phyloP scores from a whole-genome alignment of 2,113 vertebrate genomes.

The Neolamprologus kungweensis region DNA sequence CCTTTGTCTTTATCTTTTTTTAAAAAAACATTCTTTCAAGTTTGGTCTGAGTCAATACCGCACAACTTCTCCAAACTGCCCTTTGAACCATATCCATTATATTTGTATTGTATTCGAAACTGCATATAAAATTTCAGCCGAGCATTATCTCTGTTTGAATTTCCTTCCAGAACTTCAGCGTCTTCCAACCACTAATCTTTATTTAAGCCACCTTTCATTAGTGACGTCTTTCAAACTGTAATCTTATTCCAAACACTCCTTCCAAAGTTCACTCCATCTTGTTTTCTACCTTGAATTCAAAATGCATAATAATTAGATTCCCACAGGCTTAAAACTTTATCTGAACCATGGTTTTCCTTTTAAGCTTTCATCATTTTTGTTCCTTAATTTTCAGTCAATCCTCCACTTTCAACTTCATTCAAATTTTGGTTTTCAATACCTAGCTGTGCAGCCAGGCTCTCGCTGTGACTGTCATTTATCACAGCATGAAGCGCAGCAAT shows the following conservation, averaged over 20 bases:
- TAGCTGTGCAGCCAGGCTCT: neutral
- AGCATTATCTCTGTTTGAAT: neutral
- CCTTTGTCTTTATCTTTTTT: too few species aligned
- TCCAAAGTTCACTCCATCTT: neutral
- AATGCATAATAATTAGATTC: neutral
- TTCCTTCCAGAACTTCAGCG: neutral
- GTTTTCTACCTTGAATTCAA: neutral
- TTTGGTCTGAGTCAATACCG: neutral
- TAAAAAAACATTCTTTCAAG: rapidly evolving
- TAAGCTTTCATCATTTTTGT: neutral
- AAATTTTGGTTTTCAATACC: neutral
- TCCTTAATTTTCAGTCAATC: neutral
- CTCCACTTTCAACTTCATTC: neutral
- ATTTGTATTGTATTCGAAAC: neutral
- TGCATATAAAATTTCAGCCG: neutral
- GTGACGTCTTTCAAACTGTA: neutral
- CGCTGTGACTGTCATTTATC: slow-evolving; percentile 5
- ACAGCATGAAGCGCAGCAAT: neutral
- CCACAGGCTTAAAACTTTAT: neutral
- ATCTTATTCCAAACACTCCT: neutral
- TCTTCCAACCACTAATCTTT: neutral
- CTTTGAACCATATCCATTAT: neutral
- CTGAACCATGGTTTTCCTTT: neutral
- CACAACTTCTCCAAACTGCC: neutral
- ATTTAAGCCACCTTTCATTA: neutral